A percentile compares a stretch with the other conserved stretches of the same genome.
These are phyloP conservation scores for Phoenicopterus ruber DNA, from an alignment of 2,113 vertebrate genomes.

Conservation along the genomic window DNA sequence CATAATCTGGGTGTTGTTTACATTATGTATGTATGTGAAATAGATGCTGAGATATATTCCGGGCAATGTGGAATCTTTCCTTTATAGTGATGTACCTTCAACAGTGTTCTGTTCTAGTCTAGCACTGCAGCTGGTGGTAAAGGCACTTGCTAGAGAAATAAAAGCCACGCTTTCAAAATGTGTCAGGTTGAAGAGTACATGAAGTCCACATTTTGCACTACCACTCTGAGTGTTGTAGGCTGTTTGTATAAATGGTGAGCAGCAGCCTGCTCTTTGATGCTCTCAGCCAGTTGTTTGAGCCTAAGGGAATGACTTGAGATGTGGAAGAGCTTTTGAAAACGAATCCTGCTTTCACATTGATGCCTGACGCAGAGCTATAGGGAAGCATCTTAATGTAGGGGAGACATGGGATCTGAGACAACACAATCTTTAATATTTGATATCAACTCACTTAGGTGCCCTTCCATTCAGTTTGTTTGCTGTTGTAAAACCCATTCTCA, in stretches of 20 bases:
- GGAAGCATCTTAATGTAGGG: not conserved
- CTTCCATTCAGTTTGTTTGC: not conserved
- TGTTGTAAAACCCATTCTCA: not conserved
- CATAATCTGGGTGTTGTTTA: not conserved
- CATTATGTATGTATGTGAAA: not conserved
- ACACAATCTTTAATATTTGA: too few relatives aligned
- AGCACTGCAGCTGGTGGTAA: not conserved
- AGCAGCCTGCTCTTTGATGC: not conserved
- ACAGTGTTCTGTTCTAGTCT: not conserved
- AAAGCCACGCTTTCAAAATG: not conserved
- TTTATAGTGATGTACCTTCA: not conserved
- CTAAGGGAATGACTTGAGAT: accelerated
- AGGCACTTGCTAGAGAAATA: not conserved
- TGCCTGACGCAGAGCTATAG: not conserved
- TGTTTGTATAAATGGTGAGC: not conserved
- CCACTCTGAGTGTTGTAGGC: not conserved
- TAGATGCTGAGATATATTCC: not conserved
- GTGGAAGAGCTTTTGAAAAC: not conserved
- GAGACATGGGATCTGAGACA: not conserved
- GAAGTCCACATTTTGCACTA: not conserved
- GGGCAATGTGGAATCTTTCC: not conserved
- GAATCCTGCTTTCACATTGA: not conserved
- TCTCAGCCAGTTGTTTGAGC: not conserved
- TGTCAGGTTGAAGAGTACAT: accelerated
- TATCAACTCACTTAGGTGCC: not conserved